Conservation (phyloP, 1,140 invertebrate species). For the Pseudobourletiella spinata region DNA sequence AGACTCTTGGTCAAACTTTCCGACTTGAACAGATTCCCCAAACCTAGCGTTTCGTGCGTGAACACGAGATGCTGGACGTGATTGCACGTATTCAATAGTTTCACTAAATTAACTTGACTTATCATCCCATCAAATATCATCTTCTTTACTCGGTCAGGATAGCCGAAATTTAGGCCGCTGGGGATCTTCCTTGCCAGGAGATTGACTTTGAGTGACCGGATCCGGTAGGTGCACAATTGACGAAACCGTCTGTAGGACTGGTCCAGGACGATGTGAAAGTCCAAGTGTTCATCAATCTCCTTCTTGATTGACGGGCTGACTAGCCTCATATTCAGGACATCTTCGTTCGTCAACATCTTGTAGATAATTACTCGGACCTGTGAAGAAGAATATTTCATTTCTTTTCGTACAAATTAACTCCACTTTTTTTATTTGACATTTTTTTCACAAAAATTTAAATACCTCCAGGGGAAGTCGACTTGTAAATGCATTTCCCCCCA, state of each 20-base stretch:
- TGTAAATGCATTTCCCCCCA: too few relatives aligned
- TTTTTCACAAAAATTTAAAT: too few relatives aligned
- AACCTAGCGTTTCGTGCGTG: conserved; percentile 25
- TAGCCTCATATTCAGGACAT: conserved; percentile 15
- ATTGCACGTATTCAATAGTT: conserved; percentile 15
- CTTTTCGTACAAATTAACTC: too few relatives aligned
- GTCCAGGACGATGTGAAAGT: conserved; percentile 28
- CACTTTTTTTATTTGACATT: too few relatives aligned
- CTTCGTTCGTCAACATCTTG: conserved; percentile 4
- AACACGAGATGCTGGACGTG: conserved; percentile 14
- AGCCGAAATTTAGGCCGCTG: not conserved
- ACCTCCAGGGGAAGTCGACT: too few relatives aligned
- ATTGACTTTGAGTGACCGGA: conserved; percentile 7
- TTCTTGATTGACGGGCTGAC: conserved; percentile 6
- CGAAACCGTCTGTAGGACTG: conserved; percentile 12
- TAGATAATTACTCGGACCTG: conserved; percentile 20
- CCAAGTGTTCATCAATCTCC: conserved; percentile 22
- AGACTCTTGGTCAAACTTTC: conserved; percentile 1
- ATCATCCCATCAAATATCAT: conserved; percentile 25
- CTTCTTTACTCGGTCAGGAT: conserved; percentile 20
- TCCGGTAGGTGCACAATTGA: conserved; percentile 5
- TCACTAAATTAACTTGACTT: not conserved
- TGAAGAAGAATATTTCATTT: too few relatives aligned
- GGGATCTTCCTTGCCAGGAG: conserved; percentile 9
- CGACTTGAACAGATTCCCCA: conserved; percentile 3